These are phyloP conservation scores for Hydrotaea cyrtoneurina DNA, from an alignment of 2,888 invertebrate genomes.

Conservation along the genomic window DNA sequence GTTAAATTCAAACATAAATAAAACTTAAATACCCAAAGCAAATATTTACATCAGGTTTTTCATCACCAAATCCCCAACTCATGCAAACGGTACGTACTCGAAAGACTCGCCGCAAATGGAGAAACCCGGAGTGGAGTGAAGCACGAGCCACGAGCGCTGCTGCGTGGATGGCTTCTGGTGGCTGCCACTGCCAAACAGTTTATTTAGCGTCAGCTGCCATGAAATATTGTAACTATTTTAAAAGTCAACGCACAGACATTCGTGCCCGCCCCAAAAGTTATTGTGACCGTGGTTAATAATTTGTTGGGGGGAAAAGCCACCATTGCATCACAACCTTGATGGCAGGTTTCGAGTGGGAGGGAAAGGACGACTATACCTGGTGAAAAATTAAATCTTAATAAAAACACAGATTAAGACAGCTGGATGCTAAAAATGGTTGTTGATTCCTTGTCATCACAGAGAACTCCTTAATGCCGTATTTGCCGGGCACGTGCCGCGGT, in stretches of 20 bases:
- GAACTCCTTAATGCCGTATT: not conserved
- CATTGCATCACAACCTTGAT: not conserved
- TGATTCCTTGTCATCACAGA: too few relatives aligned
- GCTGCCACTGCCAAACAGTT: conserved; percentile 40
- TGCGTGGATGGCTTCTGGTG: conserved; percentile 27
- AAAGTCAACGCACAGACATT: conserved; percentile 42
- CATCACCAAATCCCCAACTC: not conserved
- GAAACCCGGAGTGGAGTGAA: not conserved
- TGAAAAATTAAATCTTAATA: too few relatives aligned
- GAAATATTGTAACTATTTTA: conserved; percentile 47
- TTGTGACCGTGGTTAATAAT: conserved; percentile 42
- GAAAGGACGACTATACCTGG: too few relatives aligned
- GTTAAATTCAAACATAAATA: conserved; percentile 11
- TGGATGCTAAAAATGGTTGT: too few relatives aligned
- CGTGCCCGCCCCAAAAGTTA: not conserved
- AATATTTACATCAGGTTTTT: conserved; percentile 18
- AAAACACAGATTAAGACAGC: too few relatives aligned
- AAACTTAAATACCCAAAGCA: conserved; percentile 22
- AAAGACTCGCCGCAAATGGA: not conserved
- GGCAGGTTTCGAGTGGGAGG: too few relatives aligned
- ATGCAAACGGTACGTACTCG: not conserved
- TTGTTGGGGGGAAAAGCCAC: not conserved
- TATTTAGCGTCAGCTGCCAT: conserved; percentile 42
- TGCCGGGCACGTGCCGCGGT: not conserved
- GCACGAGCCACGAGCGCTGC: not conserved